Evolutionary conservation across 2,888 invertebrate species (phyloP).

Genomic region (Chrysotoxum bicinctum): DNA sequence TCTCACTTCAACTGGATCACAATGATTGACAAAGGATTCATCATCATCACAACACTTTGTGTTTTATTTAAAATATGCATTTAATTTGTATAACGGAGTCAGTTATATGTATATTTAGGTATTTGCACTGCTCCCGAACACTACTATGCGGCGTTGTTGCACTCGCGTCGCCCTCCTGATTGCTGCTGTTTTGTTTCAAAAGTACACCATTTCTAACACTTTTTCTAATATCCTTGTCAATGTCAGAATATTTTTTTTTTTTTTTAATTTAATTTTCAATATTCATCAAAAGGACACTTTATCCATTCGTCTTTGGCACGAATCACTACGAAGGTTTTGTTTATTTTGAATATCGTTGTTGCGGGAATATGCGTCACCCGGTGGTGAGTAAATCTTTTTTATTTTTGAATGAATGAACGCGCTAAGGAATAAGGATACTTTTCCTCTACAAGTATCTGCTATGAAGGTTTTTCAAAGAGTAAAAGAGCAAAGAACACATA

Average conservation of each 20-base stretch:
- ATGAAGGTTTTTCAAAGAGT: constrained; percentile 42
- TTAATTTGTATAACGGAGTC: constrained; percentile 1
- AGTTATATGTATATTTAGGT: not conserved
- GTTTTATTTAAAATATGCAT: constrained; percentile 18
- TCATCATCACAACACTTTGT: constrained; percentile 54
- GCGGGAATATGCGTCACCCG: constrained; percentile 27
- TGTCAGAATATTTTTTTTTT: constrained; percentile 30
- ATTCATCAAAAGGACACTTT: not conserved
- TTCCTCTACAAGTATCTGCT: constrained; percentile 43
- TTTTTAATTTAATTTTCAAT: not conserved
- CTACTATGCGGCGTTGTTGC: not conserved
- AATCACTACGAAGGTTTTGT: constrained; percentile 55
- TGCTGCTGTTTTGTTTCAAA: constrained; percentile 9
- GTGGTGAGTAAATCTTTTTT: constrained; percentile 49
- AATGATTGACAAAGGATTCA: constrained; percentile 36
- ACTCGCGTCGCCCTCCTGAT: constrained; percentile 26
- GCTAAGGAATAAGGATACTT: constrained; percentile 64
- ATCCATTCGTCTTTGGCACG: constrained; percentile 21
- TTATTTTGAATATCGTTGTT: constrained; percentile 55
- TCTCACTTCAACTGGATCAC: constrained; percentile 63
- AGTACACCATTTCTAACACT: constrained; percentile 55
- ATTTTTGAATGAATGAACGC: constrained; percentile 37
- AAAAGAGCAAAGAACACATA: constrained; percentile 50
- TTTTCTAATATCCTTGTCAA: constrained; percentile 33
- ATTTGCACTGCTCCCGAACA: constrained; percentile 22